Evolutionary conservation across 2,113 vertebrate species (phyloP), one percentile per base, ranked within the genome.

Genomic region (Empidonax alnorum): DNA sequence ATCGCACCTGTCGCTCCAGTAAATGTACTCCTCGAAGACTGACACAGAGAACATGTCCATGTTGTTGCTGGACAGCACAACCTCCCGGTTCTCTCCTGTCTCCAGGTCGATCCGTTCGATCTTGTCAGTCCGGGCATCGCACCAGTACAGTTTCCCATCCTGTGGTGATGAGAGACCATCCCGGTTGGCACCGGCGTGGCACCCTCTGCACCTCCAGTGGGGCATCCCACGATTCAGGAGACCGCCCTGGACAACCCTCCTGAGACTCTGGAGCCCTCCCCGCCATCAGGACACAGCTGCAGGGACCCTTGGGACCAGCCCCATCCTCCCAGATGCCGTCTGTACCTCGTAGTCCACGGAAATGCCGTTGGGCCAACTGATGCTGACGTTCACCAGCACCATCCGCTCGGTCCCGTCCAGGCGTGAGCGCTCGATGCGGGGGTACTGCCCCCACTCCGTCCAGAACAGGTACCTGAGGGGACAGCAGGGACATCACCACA

Each of bases 41-140:
- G 99, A 99, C 35, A 99, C 99, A 0, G 99, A 99, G 97, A 99
- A 99, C 99, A 99, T 99, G 97, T 99, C 99, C 99, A 99, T 99
- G 98, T 99, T 99, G 95, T 99, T 99, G 98, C 97, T 99, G 91
- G 98, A 98, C 77, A 99, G 98, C 41, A 99, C 99, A 10, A 99
- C 98, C 97, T 99, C 99, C 1, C 99, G 94, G 98, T 99, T 99
- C 90, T 99, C 98, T 0, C 99, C 99, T 0, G 99, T 99, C 96
- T 99, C 99, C 93, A 99, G 97, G 97, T 99, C 99, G 0, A 99
- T 99, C 6, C 99, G 98, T 39, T 99, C 99, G 0, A 99, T 99
- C 97, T 99, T 99, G 96, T 99, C 99, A 0, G 98, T 99, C 72
- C 99, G 98, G 27, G 99, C 99, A 2, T 99, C 99, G 1, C 99